Percentiles rank a stretch among this genome's conserved stretches.
Conservation (phyloP, 2,113 vertebrate genomes). For the Ginglymostoma cirratum region DNA sequence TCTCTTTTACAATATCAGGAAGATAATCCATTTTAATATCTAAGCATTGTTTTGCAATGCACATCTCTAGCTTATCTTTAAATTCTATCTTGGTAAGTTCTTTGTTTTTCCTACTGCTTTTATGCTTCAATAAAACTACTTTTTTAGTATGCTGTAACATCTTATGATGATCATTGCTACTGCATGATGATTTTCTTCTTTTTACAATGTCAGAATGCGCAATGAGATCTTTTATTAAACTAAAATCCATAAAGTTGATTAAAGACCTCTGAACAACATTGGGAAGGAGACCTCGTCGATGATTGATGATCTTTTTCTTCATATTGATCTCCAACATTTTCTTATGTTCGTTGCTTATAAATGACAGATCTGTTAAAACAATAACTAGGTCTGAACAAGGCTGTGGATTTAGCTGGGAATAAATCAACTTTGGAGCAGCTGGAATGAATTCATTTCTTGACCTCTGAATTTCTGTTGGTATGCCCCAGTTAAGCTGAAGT, state of each 20-base stretch:
- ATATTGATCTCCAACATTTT: background rate
- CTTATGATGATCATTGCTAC: too few relatives aligned
- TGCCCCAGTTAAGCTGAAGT: background rate
- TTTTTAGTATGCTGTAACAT: background rate
- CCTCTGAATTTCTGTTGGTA: constrained; percentile 12
- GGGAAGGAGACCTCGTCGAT: constrained; percentile 2
- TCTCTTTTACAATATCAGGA: constrained; percentile 14
- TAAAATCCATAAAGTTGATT: background rate
- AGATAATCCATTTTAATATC: constrained; percentile 28
- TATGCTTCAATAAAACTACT: background rate
- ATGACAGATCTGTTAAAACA: background rate
- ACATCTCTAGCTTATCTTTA: constrained; percentile 2
- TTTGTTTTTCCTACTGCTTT: background rate
- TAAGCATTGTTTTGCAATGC: constrained; percentile 8
- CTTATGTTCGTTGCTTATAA: background rate
- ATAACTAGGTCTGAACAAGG: background rate
- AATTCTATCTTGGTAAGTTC: background rate
- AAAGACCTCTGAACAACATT: background rate
- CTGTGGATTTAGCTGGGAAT: background rate
- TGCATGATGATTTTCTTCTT: background rate
- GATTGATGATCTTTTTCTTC: constrained; percentile 13
- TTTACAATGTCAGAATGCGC: background rate
- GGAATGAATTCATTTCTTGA: background rate
- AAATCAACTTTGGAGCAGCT: background rate
- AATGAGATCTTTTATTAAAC: background rate